Percentiles rank a stretch among this genome's conserved stretches.
Conservation (phyloP, 2,797 vertebrate genomes). For the Salmo trutta region DNA sequence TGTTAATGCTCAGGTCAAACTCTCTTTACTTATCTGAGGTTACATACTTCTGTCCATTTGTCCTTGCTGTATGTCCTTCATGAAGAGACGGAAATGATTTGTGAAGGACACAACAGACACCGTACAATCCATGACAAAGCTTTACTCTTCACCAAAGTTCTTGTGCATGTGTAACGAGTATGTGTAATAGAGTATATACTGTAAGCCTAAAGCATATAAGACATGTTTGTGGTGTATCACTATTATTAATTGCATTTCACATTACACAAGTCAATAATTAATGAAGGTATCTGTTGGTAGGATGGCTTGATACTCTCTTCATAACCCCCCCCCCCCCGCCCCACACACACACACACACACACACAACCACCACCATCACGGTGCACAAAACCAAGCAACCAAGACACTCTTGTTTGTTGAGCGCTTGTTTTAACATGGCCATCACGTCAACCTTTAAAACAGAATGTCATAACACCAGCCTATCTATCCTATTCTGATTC, state of each 20-base stretch:
- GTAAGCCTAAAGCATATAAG: background rate
- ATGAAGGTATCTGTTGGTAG: background rate
- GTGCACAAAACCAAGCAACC: slow-evolving; percentile 19
- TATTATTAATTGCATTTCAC: background rate
- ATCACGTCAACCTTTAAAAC: slow-evolving; percentile 43
- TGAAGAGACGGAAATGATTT: background rate
- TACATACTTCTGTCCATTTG: background rate
- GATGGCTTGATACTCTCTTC: slow-evolving; percentile 8
- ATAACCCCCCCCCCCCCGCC: no score
- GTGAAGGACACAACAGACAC: background rate
- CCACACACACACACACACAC: no score
- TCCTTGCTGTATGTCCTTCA: background rate
- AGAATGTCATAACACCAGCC: slow-evolving; percentile 36
- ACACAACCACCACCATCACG: slow-evolving; percentile 36
- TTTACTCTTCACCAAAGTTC: background rate
- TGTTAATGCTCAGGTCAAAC: background rate
- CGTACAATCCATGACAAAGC: background rate
- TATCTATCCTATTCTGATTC: slow-evolving; percentile 44
- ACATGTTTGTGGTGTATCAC: background rate
- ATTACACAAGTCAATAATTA: background rate
- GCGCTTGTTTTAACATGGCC: slow-evolving; percentile 61
- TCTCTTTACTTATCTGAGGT: background rate
- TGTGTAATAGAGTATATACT: background rate
- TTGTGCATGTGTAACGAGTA: background rate
- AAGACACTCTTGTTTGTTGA: slow-evolving; percentile 62